Evolutionary conservation across 2,113 vertebrate genomes (phyloP).

Genomic region (Atherinomorus stipes): DNA sequence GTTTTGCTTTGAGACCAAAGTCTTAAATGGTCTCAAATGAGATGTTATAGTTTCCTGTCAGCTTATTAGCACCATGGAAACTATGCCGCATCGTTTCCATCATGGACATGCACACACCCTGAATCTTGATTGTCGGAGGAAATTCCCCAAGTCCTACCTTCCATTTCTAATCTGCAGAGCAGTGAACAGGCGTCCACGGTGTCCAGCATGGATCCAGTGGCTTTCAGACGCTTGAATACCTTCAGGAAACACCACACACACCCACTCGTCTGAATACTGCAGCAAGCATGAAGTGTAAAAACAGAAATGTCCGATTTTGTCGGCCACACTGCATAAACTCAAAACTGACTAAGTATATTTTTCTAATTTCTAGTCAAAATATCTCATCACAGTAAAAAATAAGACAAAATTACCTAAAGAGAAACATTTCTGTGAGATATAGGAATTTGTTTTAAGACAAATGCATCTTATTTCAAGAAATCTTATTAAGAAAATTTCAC

Average conservation of each 20-base stretch:
- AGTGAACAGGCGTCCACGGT: conserved; percentile 88
- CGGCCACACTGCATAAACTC: no score
- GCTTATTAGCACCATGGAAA: conserved; percentile 18
- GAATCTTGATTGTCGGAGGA: no score
- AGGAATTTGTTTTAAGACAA: no score
- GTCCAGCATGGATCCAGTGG: conserved; percentile 88
- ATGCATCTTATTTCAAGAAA: no score
- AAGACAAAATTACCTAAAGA: no score
- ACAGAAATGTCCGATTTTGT: no score
- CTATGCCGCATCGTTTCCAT: conserved; percentile 1
- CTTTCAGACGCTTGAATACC: conserved; percentile 81
- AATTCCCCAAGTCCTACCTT: conserved; percentile 83
- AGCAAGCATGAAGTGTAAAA: neutral
- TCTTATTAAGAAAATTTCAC: no score
- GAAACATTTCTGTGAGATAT: no score
- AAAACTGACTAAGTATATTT: no score
- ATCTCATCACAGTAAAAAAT: no score
- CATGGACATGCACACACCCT: neutral
- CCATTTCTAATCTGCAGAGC: conserved; percentile 93
- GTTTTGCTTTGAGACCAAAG: conserved; percentile 14
- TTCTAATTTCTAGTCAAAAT: no score
- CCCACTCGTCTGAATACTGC: neutral
- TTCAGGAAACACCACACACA: conserved; percentile 61
- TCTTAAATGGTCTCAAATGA: conserved; percentile 24
- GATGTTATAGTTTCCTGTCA: neutral